Evolutionary conservation across 2,113 vertebrate genomes (phyloP), one percentile per base, ranked within the genome.

Genomic region (Rutilus rutilus): DNA sequence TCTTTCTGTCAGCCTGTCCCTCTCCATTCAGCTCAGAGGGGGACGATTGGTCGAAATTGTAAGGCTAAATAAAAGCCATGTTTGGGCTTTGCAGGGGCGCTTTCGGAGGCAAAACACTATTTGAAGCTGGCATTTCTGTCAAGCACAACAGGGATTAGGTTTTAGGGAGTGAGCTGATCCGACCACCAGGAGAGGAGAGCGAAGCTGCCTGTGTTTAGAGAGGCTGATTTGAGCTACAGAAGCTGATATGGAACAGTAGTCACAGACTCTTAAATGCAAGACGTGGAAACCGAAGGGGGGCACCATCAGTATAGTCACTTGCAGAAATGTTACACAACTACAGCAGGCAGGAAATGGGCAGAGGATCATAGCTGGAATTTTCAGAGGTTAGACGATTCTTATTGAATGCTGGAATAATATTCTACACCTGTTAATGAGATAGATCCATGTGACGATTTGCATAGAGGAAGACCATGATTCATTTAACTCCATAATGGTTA

Each of bases 141-240:
- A 88, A 93, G 83, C 90, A 92, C 91, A 93, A 90, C 91, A 88
- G 82, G 90, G 91, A 94, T 93, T 92, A 95, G 92, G 89, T 88
- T 86, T 45, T 89, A 86, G 89, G 86, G 91, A 57, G 87, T 45
- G 84, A 86, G 90, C 83, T 91, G 89, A 91, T 90, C 87, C 88
- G 85, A 90, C 79, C 75, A 87, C 86, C 78, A 88, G 87, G 75
- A 76, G 50, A 80, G 67, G 59, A 78, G 75, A 39, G 83, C 65
- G 33, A 45, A 25, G 36, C 76, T 77, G 69, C 39, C 25, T 77
- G 77, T 78, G 50, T 42, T 85, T 52, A 36, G 45, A 84, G 57
- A 81, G 62, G 64, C 76, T 71, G 88, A 82, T 65, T 78, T 65
- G 60, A 62, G 57, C 78, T 78, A 64, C 62, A 74, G 64, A 85